These are phyloP conservation scores for Scylla paramamosain DNA, from an alignment of 1,140 invertebrate genomes.

Conservation along the genomic window DNA sequence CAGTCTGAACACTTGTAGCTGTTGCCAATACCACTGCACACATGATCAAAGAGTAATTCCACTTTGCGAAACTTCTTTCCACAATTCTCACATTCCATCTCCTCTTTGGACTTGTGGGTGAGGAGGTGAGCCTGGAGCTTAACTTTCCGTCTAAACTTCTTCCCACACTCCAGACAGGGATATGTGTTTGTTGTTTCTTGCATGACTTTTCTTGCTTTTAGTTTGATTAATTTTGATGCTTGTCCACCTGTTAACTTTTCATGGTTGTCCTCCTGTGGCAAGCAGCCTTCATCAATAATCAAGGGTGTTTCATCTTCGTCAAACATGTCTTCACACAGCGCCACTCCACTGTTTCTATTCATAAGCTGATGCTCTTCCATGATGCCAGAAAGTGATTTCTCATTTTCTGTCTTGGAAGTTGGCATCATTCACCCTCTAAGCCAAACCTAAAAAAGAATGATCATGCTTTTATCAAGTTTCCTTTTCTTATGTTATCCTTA, in stretches of 20 bases:
- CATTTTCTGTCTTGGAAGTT: background rate
- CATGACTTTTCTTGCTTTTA: background rate
- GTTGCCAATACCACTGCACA: background rate
- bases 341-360: background rate
- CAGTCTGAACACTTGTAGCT: conserved; percentile 11
- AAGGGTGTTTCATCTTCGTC: background rate
- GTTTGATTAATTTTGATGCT: background rate
- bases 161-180: background rate
- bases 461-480: background rate
- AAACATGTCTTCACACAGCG: background rate
- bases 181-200: background rate
- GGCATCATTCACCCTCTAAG: background rate
- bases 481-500: no score
- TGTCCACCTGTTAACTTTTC: background rate
- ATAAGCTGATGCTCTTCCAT: background rate
- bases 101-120: background rate
- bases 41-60: background rate
- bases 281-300: background rate
- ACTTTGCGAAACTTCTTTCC: background rate
- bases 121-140: background rate
- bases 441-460: background rate
- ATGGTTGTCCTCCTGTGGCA: background rate
- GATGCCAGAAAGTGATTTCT: background rate
- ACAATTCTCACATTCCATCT: background rate
- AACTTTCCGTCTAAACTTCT: background rate